Evolutionary conservation across 2,797 vertebrate species (phyloP).

Genomic region (Fistularia tabacaria): DNA sequence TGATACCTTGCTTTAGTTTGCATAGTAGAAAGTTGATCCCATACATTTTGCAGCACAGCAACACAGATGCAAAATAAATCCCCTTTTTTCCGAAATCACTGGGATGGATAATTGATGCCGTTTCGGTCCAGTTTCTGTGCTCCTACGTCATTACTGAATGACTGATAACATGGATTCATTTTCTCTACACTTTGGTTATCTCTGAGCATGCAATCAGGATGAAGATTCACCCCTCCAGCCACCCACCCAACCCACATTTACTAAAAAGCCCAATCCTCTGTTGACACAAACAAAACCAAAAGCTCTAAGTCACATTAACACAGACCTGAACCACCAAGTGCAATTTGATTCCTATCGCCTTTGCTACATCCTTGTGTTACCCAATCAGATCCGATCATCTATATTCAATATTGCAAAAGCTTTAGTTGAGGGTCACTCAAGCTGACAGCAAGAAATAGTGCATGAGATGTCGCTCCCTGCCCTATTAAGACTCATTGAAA

Average conservation of each 20-base stretch:
- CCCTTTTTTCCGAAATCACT: conserved; percentile 8
- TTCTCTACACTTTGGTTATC: conserved; percentile 44
- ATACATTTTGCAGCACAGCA: conserved; percentile 1
- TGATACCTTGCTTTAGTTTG: conserved; percentile 6
- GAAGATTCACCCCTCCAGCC: conserved; percentile 10
- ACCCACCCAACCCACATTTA: conserved; percentile 5
- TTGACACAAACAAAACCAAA: conserved; percentile 5
- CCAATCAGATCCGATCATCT: conserved; percentile 26
- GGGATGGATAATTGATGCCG: conserved; percentile 41
- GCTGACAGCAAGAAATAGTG: neutral
- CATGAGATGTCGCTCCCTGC: no score
- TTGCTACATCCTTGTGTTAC: conserved; percentile 12
- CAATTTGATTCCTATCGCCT: conserved; percentile 25
- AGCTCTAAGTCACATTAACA: conserved; percentile 15
- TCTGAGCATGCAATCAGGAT: conserved; percentile 26
- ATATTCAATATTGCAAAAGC: neutral
- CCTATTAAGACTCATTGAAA: no score
- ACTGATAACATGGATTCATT: conserved; percentile 45
- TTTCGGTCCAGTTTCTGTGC: conserved; percentile 39
- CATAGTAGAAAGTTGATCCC: conserved; percentile 7
- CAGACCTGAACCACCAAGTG: conserved; percentile 9
- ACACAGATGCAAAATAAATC: conserved; percentile 24
- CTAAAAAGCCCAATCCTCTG: neutral
- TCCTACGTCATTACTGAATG: conserved; percentile 60
- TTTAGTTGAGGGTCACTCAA: neutral